phyloP scores from a whole-genome alignment of 2,113 vertebrate species.

The Lasiurus borealis region DNA sequence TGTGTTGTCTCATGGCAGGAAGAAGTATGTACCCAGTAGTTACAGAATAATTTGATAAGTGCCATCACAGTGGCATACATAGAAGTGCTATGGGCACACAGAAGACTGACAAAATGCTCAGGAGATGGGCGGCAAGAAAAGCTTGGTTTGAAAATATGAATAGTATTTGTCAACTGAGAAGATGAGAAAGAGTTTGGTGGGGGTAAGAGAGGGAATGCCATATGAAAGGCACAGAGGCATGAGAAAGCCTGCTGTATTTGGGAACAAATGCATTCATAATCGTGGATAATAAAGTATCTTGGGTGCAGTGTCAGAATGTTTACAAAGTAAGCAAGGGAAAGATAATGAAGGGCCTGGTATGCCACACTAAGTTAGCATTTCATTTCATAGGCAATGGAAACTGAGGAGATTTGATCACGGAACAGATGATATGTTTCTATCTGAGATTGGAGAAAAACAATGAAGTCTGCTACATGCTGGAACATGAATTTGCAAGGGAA shows the following conservation, averaged over 20 bases:
- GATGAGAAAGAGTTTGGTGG: neutral
- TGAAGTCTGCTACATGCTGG: neutral
- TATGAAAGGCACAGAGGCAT: neutral
- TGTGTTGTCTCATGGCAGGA: neutral
- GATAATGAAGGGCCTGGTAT: neutral
- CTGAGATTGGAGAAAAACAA: neutral
- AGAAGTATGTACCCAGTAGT: neutral
- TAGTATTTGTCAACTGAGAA: neutral
- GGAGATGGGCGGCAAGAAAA: neutral
- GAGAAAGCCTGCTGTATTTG: neutral
- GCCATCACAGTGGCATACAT: neutral
- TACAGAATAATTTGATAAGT: neutral
- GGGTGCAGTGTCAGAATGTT: neutral
- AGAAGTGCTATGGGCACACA: too few relatives aligned
- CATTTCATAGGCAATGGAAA: neutral
- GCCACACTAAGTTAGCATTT: neutral
- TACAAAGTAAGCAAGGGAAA: neutral
- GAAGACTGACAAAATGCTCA: neutral
- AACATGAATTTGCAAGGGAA: neutral
- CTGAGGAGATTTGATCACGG: neutral
- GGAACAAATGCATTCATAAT: neutral
- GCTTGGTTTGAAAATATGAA: neutral
- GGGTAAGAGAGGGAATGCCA: neutral
- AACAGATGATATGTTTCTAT: neutral
- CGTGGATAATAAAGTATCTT: neutral